Percentiles rank a stretch among this genome's conserved stretches.
Evolutionary conservation across 2,113 vertebrate species (phyloP).

Genomic region (Cranoglanis bouderius): DNA sequence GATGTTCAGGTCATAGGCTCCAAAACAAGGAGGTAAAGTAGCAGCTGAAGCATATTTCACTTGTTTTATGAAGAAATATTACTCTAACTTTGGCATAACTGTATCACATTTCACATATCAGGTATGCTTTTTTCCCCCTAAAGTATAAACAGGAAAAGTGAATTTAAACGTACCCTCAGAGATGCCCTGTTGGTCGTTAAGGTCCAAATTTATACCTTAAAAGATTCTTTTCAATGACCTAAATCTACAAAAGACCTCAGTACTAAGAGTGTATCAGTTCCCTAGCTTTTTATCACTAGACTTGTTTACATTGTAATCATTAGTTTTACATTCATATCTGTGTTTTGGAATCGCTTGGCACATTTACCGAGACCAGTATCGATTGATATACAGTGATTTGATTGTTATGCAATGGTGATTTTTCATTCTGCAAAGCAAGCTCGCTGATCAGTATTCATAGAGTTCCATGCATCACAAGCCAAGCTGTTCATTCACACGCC

Average conservation of each 20-base stretch:
- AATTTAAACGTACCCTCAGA: neutral
- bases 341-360: neutral
- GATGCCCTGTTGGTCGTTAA: neutral
- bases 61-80: neutral
- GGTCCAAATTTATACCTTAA: neutral
- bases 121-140: neutral
- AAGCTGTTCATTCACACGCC: slow-evolving; percentile 34
- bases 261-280: neutral
- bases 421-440: slow-evolving; percentile 22
- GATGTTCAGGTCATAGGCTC: slow-evolving; percentile 24
- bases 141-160: too few species aligned
- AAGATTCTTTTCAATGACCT: neutral
- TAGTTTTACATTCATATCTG: neutral
- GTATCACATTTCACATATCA: neutral
- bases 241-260: neutral
- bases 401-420: slow-evolving; percentile 14
- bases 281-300: neutral
- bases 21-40: neutral
- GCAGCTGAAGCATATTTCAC: neutral
- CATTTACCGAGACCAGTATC: neutral
- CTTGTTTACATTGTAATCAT: neutral
- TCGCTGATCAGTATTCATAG: slow-evolving; percentile 41
- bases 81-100: neutral
- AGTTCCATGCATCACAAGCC: slow-evolving; percentile 12
- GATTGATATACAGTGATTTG: slow-evolving; percentile 21